phyloP scores from a whole-genome alignment of 2,113 vertebrate genomes.

The Chaetops frenatus region DNA sequence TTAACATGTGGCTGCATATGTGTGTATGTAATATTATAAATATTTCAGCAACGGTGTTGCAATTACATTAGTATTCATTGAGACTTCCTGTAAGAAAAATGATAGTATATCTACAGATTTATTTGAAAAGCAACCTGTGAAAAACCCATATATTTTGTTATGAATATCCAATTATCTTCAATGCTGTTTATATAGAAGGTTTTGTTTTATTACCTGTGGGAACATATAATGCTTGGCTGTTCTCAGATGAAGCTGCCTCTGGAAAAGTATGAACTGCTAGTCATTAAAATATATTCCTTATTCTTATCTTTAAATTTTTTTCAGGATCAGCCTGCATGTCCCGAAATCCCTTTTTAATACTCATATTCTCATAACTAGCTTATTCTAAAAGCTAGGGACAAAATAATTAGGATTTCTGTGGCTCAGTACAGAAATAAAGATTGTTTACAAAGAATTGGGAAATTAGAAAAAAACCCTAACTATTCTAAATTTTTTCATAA shows the following conservation, averaged over 20 bases:
- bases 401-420: neutral
- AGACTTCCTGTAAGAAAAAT: neutral
- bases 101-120: neutral
- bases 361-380: neutral
- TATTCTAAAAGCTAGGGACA: neutral
- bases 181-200: neutral
- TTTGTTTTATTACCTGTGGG: neutral
- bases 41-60: neutral
- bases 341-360: neutral
- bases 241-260: neutral
- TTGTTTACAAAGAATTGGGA: neutral
- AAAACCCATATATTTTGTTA: neutral
- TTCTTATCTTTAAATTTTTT: neutral
- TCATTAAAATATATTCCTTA: neutral
- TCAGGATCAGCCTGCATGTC: neutral
- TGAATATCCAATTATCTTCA: neutral
- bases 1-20: neutral
- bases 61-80: neutral
- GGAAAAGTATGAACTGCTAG: neutral
- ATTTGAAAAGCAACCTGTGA: neutral
- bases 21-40: neutral
- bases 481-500: neutral
- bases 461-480: neutral
- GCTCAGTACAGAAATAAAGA: neutral
- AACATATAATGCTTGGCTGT: neutral